phyloP scores from a whole-genome alignment of 2,113 vertebrate genomes.

The Caloenas nicobarica region DNA sequence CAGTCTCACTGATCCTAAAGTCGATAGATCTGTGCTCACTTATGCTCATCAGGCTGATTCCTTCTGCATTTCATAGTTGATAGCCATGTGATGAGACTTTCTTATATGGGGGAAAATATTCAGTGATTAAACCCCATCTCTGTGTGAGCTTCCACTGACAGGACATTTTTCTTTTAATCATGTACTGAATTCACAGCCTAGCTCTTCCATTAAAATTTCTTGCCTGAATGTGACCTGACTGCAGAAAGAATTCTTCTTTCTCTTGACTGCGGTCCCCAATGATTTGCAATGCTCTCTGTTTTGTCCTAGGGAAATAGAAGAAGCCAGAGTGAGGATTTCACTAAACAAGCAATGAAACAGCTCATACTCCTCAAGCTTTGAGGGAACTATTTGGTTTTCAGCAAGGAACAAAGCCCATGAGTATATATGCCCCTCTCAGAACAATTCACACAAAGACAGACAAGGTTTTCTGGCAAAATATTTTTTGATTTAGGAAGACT shows the following conservation, averaged over 20 bases:
- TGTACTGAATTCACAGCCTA: background rate
- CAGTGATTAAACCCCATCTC: conserved; percentile 4
- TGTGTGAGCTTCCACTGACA: background rate
- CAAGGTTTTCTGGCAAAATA: background rate
- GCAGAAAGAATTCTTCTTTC: background rate
- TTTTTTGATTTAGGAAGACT: background rate
- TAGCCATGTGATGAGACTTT: background rate
- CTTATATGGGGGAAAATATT: background rate
- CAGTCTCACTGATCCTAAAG: background rate
- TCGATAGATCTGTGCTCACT: background rate
- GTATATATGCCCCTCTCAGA: background rate
- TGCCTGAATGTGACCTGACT: conserved; percentile 34
- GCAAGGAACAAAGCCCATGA: background rate
- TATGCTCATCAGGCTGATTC: background rate
- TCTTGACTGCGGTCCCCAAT: background rate
- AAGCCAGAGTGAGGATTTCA: background rate
- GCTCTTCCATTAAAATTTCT: conserved; percentile 9
- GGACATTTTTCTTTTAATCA: conserved; percentile 53
- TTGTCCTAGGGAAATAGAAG: background rate
- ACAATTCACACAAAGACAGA: background rate
- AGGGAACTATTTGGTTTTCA: background rate
- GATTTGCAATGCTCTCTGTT: background rate
- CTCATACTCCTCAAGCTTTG: background rate
- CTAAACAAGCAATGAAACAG: background rate
- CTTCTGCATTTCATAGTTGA: background rate